Evolutionary conservation across 1,140 invertebrate species (phyloP).

Genomic region (Manduca sexta): DNA sequence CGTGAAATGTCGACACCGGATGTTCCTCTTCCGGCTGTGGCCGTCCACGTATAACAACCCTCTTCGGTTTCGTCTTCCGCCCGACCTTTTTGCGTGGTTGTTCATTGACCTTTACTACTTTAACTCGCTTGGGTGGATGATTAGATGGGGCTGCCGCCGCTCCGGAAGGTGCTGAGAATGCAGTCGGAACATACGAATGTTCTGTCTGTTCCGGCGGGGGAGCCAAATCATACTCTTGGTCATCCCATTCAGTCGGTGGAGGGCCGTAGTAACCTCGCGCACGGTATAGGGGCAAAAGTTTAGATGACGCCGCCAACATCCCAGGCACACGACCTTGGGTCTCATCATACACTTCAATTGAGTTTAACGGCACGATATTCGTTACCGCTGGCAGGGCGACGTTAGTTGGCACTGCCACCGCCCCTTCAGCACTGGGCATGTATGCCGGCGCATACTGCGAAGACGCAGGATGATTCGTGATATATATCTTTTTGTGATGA

Average conservation of each 20-base stretch:
- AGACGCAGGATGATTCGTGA: slow-evolving; percentile 62
- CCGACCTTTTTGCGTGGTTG: slow-evolving; percentile 46
- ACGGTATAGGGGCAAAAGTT: slow-evolving; percentile 59
- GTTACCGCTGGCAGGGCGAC: slow-evolving; percentile 44
- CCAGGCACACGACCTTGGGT: slow-evolving; percentile 25
- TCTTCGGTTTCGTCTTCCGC: slow-evolving; percentile 50
- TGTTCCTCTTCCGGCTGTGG: slow-evolving; percentile 47
- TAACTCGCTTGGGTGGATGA: slow-evolving; percentile 48
- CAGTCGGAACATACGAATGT: slow-evolving; percentile 26
- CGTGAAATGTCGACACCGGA: slow-evolving; percentile 57
- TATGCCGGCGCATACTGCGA: slow-evolving; percentile 64
- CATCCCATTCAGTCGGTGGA: slow-evolving; percentile 43
- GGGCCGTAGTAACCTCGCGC: slow-evolving; percentile 69
- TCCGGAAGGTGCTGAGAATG: slow-evolving; percentile 24
- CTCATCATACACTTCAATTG: slow-evolving; percentile 51
- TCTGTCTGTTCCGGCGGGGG: slow-evolving; percentile 29
- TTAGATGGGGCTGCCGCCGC: slow-evolving; percentile 16
- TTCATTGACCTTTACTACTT: slow-evolving; percentile 60
- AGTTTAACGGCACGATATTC: slow-evolving; percentile 45
- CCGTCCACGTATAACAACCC: slow-evolving; percentile 36
- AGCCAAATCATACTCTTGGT: slow-evolving; percentile 48
- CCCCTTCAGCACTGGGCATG: slow-evolving; percentile 50
- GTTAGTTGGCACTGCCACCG: slow-evolving; percentile 50
- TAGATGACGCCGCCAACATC: slow-evolving; percentile 38
- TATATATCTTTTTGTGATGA: slow-evolving; percentile 72